Percentiles rank a stretch among this genome's conserved stretches.
Conservation (phyloP, 92 coral and sea anemone species). For the Porites evermanni region DNA sequence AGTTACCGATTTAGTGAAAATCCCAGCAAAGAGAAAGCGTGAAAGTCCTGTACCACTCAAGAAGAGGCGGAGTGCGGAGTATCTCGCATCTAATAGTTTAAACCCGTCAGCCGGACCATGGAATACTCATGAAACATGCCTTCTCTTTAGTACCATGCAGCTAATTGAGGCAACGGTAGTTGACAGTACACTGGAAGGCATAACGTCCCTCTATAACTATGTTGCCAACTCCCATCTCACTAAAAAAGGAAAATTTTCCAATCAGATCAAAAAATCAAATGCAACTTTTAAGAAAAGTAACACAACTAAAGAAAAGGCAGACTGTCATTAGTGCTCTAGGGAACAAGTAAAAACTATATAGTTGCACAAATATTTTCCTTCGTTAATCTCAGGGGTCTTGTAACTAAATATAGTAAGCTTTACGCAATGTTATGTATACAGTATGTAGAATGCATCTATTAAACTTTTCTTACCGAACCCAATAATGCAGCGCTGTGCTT, state of each 20-base stretch:
- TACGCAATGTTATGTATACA: too few relatives aligned
- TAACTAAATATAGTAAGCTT: too few relatives aligned
- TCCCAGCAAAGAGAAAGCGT: constrained; percentile 1
- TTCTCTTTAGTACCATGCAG: neutral
- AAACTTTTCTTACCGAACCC: too few relatives aligned
- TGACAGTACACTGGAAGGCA: neutral
- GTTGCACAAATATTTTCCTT: too few relatives aligned
- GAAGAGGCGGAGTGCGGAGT: constrained; percentile 21
- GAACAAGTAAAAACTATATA: neutral
- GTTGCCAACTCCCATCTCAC: neutral
- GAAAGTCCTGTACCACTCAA: constrained; percentile 28
- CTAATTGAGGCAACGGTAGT: neutral
- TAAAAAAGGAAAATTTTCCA: neutral
- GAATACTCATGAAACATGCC: constrained; percentile 14
- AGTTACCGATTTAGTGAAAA: neutral
- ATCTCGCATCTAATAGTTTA: neutral
- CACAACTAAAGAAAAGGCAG: neutral
- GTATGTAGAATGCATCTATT: too few relatives aligned
- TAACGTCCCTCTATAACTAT: neutral
- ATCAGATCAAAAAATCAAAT: neutral
- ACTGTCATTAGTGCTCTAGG: neutral
- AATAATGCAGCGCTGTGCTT: too few relatives aligned
- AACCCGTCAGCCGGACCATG: constrained; percentile 1
- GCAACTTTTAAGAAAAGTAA: neutral
- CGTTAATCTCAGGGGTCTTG: too few relatives aligned